These are phyloP conservation scores for Irena cyanogastra DNA, from an alignment of 2,113 vertebrate genomes.

Conservation along the genomic window DNA sequence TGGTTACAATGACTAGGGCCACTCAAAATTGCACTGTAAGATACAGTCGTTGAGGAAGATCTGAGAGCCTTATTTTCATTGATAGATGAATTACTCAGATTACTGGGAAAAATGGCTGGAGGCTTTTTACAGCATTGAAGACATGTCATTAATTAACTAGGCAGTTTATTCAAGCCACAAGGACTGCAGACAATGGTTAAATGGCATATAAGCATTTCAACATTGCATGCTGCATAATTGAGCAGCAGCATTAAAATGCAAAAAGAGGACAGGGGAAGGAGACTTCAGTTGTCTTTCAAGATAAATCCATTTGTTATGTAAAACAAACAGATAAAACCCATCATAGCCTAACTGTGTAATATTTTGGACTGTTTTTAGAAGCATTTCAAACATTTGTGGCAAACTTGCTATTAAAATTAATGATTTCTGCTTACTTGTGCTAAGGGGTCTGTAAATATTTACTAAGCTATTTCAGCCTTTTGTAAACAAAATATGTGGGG, in stretches of 20 bases:
- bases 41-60: not conserved
- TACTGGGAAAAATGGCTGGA: not conserved
- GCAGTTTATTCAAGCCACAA: not conserved
- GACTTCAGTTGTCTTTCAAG: not conserved
- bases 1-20: not conserved
- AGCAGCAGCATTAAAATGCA: not conserved
- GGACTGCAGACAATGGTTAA: not conserved
- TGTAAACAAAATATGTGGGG: not conserved
- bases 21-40: not conserved
- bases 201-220: not conserved
- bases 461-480: not conserved
- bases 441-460: conserved; percentile 8
- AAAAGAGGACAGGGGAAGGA: not conserved
- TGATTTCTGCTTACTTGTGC: not conserved
- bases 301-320: not conserved
- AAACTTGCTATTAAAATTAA: conserved; percentile 31
- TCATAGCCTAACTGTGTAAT: not conserved
- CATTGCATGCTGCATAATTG: not conserved
- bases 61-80: not conserved
- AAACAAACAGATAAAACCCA: not conserved
- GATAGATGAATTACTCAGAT: not conserved
- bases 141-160: conserved; percentile 16
- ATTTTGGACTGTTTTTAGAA: conserved; percentile 26
- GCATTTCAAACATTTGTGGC: not conserved
- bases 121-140: not conserved